These are phyloP conservation scores for Eueremaeus valkanovi DNA, from an alignment of 2,888 invertebrate genomes.

Conservation along the genomic window DNA sequence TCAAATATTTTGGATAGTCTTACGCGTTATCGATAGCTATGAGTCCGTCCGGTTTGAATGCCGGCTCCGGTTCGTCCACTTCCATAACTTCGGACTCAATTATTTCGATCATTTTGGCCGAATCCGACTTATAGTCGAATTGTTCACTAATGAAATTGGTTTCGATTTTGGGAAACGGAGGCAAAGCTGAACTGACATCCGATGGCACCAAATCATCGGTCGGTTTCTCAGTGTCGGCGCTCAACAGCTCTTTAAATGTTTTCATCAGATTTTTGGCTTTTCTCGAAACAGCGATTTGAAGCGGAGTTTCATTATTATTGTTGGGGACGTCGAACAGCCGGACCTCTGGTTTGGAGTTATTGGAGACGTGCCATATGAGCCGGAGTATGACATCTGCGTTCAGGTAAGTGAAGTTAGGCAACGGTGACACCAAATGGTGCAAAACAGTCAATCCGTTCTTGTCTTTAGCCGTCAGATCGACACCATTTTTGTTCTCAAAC, in stretches of 20 bases:
- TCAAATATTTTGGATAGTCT: constrained; percentile 10
- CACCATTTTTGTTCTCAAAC: constrained; percentile 44
- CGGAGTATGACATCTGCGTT: neutral
- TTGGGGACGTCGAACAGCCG: constrained; percentile 50
- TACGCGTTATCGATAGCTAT: constrained; percentile 48
- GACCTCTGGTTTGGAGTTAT: constrained; percentile 46
- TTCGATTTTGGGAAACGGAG: constrained; percentile 10
- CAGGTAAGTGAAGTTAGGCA: constrained; percentile 48
- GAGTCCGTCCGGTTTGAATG: constrained; percentile 49
- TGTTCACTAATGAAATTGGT: constrained; percentile 19
- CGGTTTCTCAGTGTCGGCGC: neutral
- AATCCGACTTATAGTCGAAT: constrained; percentile 25
- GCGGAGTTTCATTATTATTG: constrained; percentile 47
- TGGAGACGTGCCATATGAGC: constrained; percentile 7
- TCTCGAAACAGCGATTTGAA: constrained; percentile 46
- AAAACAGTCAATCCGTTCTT: constrained; percentile 52
- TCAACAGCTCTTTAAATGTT: constrained; percentile 43
- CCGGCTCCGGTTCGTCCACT: constrained; percentile 42
- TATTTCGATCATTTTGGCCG: constrained; percentile 47
- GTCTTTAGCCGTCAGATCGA: constrained; percentile 48
- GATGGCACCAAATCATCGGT: too few species aligned
- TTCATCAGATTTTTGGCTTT: constrained; percentile 43
- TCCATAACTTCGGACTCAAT: constrained; percentile 47
- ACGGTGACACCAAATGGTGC: constrained; percentile 53
- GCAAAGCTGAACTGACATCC: neutral